phyloP scores from a whole-genome alignment of 64 coral and sea anemone genomes.

The Porites australiensis region DNA sequence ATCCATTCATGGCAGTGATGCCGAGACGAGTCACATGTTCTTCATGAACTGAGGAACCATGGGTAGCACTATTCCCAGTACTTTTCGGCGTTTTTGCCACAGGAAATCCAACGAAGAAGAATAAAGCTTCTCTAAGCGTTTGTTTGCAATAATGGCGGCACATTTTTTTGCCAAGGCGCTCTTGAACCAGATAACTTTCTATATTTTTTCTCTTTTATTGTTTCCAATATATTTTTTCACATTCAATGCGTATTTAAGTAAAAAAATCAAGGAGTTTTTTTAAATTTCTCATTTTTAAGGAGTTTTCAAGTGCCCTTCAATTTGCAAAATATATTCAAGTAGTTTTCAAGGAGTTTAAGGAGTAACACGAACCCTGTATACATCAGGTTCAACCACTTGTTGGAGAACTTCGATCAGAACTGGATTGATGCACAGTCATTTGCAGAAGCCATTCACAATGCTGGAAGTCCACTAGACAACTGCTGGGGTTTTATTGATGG shows the following conservation, averaged over 20 bases:
- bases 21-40: constrained; percentile 23
- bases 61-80: constrained; percentile 70
- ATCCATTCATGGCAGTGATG: constrained; percentile 40
- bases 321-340: no score
- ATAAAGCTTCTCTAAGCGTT: constrained; percentile 45
- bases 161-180: constrained; percentile 32
- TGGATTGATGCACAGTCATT: constrained; percentile 72
- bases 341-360: no score
- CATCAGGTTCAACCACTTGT: constrained; percentile 62
- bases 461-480: constrained; percentile 64
- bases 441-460: constrained; percentile 74
- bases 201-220: background rate
- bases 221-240: no score
- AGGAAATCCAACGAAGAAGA: constrained; percentile 57
- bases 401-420: constrained; percentile 66
- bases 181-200: constrained; percentile 31
- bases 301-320: no score
- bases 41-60: constrained; percentile 64
- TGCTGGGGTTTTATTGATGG: constrained; percentile 78
- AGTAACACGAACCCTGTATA: no score
- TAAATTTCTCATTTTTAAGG: no score
- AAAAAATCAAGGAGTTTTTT: no score
- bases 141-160: constrained; percentile 24
- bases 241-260: no score
- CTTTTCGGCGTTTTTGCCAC: constrained; percentile 66